Conservation (phyloP, 2,113 vertebrate genomes). For the Oxyruncus cristatus region DNA sequence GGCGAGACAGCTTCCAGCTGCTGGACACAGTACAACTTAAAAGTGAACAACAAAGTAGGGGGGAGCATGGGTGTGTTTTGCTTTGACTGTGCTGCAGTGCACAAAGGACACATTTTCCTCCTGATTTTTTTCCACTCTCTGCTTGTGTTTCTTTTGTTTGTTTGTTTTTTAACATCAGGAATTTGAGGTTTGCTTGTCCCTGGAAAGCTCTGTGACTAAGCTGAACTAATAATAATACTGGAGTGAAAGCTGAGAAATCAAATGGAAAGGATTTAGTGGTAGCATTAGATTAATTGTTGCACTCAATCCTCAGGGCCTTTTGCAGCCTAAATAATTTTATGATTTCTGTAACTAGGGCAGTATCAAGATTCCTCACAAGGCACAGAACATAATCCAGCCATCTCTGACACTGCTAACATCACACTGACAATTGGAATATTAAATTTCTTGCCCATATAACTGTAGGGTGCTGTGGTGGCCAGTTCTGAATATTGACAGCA, state of each 20-base stretch:
- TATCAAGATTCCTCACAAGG: background rate
- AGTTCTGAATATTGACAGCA: background rate
- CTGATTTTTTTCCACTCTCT: background rate
- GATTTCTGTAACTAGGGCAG: background rate
- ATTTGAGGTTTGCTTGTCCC: background rate
- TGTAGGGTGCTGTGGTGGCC: background rate
- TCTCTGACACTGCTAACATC: background rate
- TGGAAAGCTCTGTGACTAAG: background rate
- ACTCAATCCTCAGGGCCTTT: background rate
- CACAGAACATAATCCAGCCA: background rate
- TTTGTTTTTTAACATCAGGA: background rate
- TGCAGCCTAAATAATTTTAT: background rate
- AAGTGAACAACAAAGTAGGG: background rate
- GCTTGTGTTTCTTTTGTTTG: background rate
- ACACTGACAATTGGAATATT: accelerated
- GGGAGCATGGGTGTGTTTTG: background rate
- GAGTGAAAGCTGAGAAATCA: background rate
- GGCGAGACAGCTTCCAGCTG: background rate
- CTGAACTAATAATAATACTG: background rate
- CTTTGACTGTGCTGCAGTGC: background rate
- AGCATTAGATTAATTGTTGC: background rate
- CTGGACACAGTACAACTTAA: background rate
- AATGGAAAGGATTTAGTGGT: background rate
- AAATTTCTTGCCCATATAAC: background rate
- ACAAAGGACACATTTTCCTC: constrained; percentile 5